phyloP scores from a whole-genome alignment of 1,140 invertebrate species.

The Nautilus pompilius region DNA sequence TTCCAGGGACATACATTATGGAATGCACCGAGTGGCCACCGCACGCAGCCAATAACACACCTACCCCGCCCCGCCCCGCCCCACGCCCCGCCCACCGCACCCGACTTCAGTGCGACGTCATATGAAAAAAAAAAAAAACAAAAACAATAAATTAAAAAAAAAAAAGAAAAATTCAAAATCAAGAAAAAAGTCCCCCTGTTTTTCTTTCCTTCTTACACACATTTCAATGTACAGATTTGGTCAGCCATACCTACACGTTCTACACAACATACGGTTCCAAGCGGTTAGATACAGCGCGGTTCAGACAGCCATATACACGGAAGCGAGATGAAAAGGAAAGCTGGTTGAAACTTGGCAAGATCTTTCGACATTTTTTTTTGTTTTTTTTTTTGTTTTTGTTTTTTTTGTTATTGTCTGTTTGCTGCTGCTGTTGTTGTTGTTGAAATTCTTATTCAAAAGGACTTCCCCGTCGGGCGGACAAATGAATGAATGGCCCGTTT shows the following conservation, averaged over 20 bases:
- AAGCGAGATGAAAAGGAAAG: constrained; percentile 1
- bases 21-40: neutral
- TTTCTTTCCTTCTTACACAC: neutral
- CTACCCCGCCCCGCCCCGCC: neutral
- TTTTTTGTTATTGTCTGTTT: neutral
- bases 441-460: neutral
- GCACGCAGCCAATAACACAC: neutral
- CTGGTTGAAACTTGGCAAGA: constrained; percentile 1
- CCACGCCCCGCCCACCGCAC: neutral
- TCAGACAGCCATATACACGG: constrained; percentile 4
- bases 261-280: neutral
- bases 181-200: neutral
- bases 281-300: neutral
- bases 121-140: neutral
- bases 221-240: neutral
- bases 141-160: neutral
- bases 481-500: no score
- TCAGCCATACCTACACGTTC: no score
- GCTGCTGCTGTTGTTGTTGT: neutral
- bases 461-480: neutral
- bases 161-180: neutral
- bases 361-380: neutral
- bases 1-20: neutral
- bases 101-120: neutral
- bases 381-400: neutral